phyloP scores from a whole-genome alignment of 2,113 vertebrate genomes.

The Anolis carolinensis region DNA sequence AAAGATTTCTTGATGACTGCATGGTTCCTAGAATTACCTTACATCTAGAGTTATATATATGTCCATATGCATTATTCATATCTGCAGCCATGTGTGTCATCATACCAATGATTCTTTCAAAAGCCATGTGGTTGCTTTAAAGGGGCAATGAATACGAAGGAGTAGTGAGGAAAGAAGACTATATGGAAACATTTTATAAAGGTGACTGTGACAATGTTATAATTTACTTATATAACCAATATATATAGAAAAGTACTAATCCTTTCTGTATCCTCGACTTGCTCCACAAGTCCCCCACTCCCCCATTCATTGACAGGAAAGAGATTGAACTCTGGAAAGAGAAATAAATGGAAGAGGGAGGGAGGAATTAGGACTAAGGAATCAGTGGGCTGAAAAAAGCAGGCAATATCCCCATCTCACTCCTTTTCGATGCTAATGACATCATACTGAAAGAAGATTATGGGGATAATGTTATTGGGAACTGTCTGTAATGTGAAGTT shows the following conservation, averaged over 20 bases:
- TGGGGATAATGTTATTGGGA: not conserved
- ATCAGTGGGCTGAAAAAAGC: too few species aligned
- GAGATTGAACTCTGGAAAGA: not conserved
- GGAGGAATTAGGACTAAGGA: too few species aligned
- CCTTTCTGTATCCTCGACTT: not conserved
- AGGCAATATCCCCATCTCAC: too few species aligned
- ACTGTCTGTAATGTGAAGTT: not conserved
- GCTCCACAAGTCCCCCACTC: not conserved
- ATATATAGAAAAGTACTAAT: not conserved
- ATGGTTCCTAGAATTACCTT: not conserved
- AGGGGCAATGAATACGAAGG: not conserved
- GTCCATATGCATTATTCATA: not conserved
- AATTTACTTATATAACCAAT: too few species aligned
- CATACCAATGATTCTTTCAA: too few species aligned
- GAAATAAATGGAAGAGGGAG: not conserved
- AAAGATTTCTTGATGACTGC: too few species aligned
- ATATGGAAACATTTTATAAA: too few species aligned
- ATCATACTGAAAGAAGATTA: not conserved
- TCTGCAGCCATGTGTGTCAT: not conserved
- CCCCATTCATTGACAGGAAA: not conserved
- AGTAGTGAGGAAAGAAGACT: not conserved
- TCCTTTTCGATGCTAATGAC: too few species aligned
- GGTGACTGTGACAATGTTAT: too few species aligned
- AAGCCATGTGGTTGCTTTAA: too few species aligned
- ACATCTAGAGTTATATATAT: not conserved